A percentile compares a stretch with the other conserved stretches of the same genome.
Conservation (phyloP, 1,140 invertebrate genomes). For the Aphelinus atriplicis region DNA sequence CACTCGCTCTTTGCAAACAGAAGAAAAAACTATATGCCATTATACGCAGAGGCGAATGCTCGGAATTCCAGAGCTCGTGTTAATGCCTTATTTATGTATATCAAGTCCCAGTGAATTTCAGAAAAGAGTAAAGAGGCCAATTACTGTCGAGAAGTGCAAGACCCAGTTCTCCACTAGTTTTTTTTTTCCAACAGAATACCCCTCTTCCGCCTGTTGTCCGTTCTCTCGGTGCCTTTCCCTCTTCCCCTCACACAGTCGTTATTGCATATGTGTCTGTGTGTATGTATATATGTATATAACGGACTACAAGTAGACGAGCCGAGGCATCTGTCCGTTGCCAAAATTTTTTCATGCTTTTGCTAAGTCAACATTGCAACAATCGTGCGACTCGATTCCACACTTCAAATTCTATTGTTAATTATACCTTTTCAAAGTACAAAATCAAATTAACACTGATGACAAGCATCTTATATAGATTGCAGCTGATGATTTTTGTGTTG, state of each 20-base stretch:
- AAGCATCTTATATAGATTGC: no score
- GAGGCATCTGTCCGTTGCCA: conserved; percentile 3
- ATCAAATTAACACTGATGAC: no score
- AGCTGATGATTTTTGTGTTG: no score
- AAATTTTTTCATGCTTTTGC: conserved; percentile 21
- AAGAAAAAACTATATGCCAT: neutral
- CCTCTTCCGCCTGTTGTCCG: neutral
- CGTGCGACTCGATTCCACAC: neutral
- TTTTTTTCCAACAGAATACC: conserved; percentile 14
- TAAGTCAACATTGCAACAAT: conserved; percentile 1
- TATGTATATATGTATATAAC: no score
- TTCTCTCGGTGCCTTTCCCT: no score
- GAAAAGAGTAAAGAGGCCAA: conserved; percentile 15
- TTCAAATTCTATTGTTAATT: no score
- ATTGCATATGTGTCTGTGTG: no score
- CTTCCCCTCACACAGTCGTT: no score
- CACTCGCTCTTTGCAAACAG: neutral
- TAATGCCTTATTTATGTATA: conserved; percentile 19
- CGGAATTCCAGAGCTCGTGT: neutral
- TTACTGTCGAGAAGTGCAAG: conserved; percentile 6
- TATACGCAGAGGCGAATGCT: neutral
- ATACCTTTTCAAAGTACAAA: neutral
- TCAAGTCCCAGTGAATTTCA: conserved; percentile 1
- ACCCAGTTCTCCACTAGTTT: conserved; percentile 1
- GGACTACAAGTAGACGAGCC: no score